These are phyloP conservation scores for Dipodomys merriami DNA, from an alignment of 2,113 vertebrate species.

Conservation along the genomic window DNA sequence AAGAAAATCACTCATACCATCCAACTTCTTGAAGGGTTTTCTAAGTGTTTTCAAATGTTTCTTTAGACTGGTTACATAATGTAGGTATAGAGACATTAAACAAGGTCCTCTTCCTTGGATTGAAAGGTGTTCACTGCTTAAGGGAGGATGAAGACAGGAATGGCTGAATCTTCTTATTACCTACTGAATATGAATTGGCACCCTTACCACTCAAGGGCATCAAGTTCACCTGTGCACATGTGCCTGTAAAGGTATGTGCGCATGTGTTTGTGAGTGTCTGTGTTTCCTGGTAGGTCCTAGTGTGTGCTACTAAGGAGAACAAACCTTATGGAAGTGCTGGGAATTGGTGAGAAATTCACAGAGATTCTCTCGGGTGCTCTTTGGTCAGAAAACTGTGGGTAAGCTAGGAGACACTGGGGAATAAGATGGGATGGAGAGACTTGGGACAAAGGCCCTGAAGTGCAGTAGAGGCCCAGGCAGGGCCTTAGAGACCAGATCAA, in stretches of 20 bases:
- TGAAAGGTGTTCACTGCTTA: background rate
- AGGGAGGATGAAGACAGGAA: background rate
- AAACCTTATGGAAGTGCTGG: background rate
- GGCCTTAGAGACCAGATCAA: background rate
- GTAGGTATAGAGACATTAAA: background rate
- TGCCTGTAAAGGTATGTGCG: background rate
- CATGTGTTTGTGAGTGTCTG: background rate
- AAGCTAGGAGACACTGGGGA: background rate
- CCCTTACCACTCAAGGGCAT: background rate
- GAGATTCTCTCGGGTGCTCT: background rate
- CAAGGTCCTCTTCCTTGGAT: background rate
- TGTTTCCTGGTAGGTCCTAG: background rate
- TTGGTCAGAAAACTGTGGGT: background rate
- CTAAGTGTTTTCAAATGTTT: background rate
- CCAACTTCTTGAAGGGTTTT: background rate
- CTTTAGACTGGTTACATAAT: background rate
- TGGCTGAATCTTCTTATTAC: background rate
- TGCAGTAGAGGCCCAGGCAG: too few species aligned
- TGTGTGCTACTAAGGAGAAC: background rate
- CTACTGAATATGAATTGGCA: background rate
- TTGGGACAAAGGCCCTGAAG: too few species aligned
- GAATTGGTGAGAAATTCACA: background rate
- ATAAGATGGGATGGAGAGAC: background rate
- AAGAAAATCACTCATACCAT: background rate
- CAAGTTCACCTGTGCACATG: rapidly evolving